Base-by-base conservation (phyloP, 2,888 invertebrate genomes). In the Lithophane ornitopus region DNA sequence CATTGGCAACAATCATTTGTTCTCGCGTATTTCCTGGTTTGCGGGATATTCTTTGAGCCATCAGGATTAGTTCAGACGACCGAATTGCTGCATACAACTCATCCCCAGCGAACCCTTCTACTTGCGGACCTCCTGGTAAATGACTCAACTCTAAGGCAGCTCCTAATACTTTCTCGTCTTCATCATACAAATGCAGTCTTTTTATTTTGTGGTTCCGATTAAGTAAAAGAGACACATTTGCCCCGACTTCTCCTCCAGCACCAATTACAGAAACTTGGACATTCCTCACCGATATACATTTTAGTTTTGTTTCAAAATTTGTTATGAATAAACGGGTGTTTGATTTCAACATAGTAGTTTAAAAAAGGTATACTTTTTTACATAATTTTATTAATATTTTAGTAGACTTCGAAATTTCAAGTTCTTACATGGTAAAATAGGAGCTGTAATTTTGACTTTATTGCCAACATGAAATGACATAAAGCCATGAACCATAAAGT, bases 221-320 rank as follows among this genome's bases (percentile, higher is more conserved):
- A 28, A 94, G 79, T 44, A 94, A 86, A 70, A 94, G 70, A 0
- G 94, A 90, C 62, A 94, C 86, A 75, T 93, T 93, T 58, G 91
- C 89, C 14, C 94, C 95, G 1, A 94, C 87, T 26, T 91, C 90
- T 81, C 88, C 92, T 44, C 89, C 92, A 14, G 94, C 94, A 11
- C 94, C 95, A n/a, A 94, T 85, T 3, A 94, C 85, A 9, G 94
- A 92, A 12, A 94, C 87, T 85, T 94, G 94, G n/a, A 94, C 81
- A 84, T 91, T 89, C 80, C 92, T 89, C 14, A 76, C 61, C 34
- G 70, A 76, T 16, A 82, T 19, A 61, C 59, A 63, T 65, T 78
- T 84, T 7, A 77, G 52, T 44, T 66, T 69, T 26, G 68, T 72
- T 58, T 71, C 73, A 41, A 66, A 66, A 41, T 76, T 87, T 44